Percentiles rank a stretch among this genome's conserved stretches.
These are phyloP conservation scores for Pyrgus malvae DNA, from an alignment of 2,888 invertebrate species.

Conservation along the genomic window DNA sequence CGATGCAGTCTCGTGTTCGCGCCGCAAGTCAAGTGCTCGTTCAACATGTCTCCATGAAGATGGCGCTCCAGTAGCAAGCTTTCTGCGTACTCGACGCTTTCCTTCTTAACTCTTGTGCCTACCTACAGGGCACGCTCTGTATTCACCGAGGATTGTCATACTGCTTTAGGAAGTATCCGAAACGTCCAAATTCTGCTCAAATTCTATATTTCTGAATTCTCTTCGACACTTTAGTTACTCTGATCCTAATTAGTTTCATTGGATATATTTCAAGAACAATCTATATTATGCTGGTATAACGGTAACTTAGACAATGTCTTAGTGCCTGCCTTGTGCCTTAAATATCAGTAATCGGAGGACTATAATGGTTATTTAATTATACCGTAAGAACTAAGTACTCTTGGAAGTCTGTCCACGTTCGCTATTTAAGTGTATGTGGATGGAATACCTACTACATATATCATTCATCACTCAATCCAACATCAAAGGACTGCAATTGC, in stretches of 20 bases:
- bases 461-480: conserved; percentile 23
- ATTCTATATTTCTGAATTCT: no score
- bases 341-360: no score
- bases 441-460: conserved; percentile 18
- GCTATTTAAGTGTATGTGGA: conserved; percentile 21
- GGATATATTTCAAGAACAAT: no score
- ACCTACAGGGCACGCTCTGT: conserved; percentile 21
- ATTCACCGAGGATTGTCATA: conserved; percentile 9
- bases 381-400: not conserved
- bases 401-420: conserved; percentile 17
- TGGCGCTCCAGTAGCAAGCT: conserved; percentile 40
- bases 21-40: conserved; percentile 66
- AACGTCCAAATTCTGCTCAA: no score
- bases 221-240: no score
- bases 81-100: conserved; percentile 19
- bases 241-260: no score
- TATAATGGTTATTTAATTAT: not conserved
- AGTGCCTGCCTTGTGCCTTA: no score
- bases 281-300: no score
- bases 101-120: conserved; percentile 1
- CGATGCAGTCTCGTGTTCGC: conserved; percentile 51
- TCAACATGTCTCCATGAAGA: conserved; percentile 70
- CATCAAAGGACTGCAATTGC: conserved; percentile 25
- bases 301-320: no score
- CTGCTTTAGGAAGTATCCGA: no score